Base-by-base conservation (phyloP, 2,888 invertebrate genomes). In the Chironomus tentans region DNA sequence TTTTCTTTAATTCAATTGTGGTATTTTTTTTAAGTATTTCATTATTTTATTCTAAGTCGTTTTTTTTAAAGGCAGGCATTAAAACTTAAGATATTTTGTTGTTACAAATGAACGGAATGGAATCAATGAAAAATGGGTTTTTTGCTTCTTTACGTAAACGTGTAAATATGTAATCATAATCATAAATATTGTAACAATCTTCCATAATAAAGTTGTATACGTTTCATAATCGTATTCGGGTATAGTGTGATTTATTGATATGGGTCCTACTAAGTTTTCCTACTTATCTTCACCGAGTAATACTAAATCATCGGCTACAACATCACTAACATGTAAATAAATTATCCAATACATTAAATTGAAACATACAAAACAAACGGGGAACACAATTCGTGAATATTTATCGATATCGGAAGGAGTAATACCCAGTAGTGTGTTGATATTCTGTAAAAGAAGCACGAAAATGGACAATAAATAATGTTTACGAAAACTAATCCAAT, bases 271-370 rank as follows among this genome's bases (percentile, higher is more conserved):
- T 65, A 76, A 69, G 76, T 69, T 76, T 22, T 74, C 85, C 86
- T 89, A 90, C 87, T 90, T 87, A 83, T 88, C 89, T 82, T 87
- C 89, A 81, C 88, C 88, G 79, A 93, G 88, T 82, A 92, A 87
- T 83, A 95, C 95, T 85, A 95, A 88, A 87, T 95, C 95, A 85
- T 95, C 95, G 85, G 94, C 94, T 81, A 95, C 94, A 82, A 95
- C 95, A 87, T 96, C 95, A 83, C 95, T 95, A 84, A 96, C 95
- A 88, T 96, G 95, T 81, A 96, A 88, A 85, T 96, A 96, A 83
- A 96, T 95, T 85, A 96, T 95, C 96, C 96, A 96, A 87, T 96
- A 96, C 95, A 96, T 95, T 80, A 96, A 90, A 87, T 98, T 98
- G 89, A 98, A 98, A 86, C 97, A 94, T 79, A 98, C 93, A 88